Base-by-base conservation (phyloP, 2,113 vertebrate species). In the Candoia aspera region DNA sequence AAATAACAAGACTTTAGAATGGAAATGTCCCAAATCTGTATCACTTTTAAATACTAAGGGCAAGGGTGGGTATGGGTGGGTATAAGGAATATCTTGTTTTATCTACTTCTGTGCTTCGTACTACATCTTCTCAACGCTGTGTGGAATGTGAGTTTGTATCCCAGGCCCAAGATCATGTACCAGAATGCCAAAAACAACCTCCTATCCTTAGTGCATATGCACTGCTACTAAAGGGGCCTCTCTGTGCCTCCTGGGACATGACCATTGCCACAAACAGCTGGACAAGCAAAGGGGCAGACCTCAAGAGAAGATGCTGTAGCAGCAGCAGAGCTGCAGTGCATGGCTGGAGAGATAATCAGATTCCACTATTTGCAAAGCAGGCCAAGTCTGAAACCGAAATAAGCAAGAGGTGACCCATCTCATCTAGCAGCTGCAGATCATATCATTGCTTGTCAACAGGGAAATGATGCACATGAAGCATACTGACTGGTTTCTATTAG, bases 341-440 rank as follows among this genome's bases (percentile, higher is more conserved):
- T 94, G 93, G 93, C 95, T 94, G 96, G 94, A 94, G 95, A 4
- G 86, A 94, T 93, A 95, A 92, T 15, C 84, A 57, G 90, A 86
- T 87, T 84, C 87, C 84, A 87, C 89, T 95, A 94, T 89, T 92
- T 79, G 58, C 91, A 10, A 94, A 94, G 89, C 94, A 96, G 91
- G 93, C 95, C 92, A 93, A 96, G 93, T 93, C 95, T 96, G 95
- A 95, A 97, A 59, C 68, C 6, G 23, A 95, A 97, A 96, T 94
- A 91, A 94, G 95, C 68, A 93, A 95, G 49, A n/a, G 93, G 93
- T 93, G 93, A 94, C 90, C 96, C 94, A 94, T 29, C 0, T 93
- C 53, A 95, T 91, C 92, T 95, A 87, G 60, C 93, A 95, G 96
- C 91, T 92, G 90, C 92, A 92, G 93, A 60, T 93, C 95, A 46